Conservation (phyloP, 2,888 invertebrate species). For the Oligia strigilis region DNA sequence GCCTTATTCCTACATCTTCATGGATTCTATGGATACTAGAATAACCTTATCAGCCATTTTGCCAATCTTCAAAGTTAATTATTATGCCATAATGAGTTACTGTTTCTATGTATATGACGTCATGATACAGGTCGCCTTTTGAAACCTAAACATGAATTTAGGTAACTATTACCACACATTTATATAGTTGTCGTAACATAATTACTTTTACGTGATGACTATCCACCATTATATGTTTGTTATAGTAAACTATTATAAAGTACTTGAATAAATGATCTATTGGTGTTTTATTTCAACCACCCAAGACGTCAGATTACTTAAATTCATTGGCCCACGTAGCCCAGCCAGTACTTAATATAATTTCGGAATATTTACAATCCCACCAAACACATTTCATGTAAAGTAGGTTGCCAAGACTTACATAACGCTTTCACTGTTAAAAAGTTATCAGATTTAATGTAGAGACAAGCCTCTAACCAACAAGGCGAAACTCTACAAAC, state of each 20-base stretch:
- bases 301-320: background rate
- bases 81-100: background rate
- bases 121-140: slow-evolving; percentile 49
- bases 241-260: slow-evolving; percentile 76
- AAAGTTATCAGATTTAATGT: background rate
- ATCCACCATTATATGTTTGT: slow-evolving; percentile 78
- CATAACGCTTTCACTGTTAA: background rate
- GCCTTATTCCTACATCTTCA: background rate
- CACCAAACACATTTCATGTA: background rate
- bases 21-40: background rate
- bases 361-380: background rate
- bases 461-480: background rate
- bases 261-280: slow-evolving; percentile 60
- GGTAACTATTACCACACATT: slow-evolving; percentile 60
- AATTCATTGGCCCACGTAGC: background rate
- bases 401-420: background rate
- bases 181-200: slow-evolving; percentile 63
- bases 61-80: background rate
- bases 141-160: slow-evolving; percentile 60
- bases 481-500: background rate
- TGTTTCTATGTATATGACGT: slow-evolving; percentile 28
- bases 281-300: slow-evolving; percentile 61
- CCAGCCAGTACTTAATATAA: background rate
- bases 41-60: background rate
- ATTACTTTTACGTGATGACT: slow-evolving; percentile 71